Evolutionary conservation across 2,888 invertebrate genomes (phyloP).

Genomic region (Chloroclystis v-ata): DNA sequence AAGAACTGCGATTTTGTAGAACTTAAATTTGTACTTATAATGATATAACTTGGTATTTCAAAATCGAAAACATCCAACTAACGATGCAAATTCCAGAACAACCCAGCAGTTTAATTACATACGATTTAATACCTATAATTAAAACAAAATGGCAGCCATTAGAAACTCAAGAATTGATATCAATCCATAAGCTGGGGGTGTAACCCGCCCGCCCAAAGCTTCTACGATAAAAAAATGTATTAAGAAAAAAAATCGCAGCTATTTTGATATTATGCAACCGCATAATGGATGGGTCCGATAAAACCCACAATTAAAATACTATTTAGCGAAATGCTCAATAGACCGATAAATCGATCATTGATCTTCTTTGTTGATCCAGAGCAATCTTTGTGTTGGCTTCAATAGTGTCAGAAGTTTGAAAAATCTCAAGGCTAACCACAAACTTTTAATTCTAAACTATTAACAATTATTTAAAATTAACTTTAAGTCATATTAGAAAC

Average conservation of each 20-base stretch:
- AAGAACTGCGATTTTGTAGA: too few species aligned
- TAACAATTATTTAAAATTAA: too few species aligned
- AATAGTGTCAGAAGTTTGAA: constrained; percentile 11
- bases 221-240: constrained; percentile 28
- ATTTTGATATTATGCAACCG: constrained; percentile 69
- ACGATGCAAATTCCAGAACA: constrained; percentile 15
- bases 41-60: neutral
- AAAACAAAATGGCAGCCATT: constrained; percentile 49
- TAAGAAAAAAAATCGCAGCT: constrained; percentile 36
- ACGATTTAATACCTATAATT: constrained; percentile 55
- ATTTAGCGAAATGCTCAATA: constrained; percentile 59
- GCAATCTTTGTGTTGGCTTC: constrained; percentile 6
- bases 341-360: constrained; percentile 56
- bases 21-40: too few species aligned
- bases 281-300: constrained; percentile 55
- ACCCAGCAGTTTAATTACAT: constrained; percentile 44
- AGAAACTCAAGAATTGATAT: constrained; percentile 54
- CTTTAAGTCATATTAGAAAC: too few species aligned
- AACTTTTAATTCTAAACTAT: neutral
- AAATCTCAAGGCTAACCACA: constrained; percentile 3
- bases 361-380: constrained; percentile 32
- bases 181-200: constrained; percentile 51
- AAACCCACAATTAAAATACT: constrained; percentile 63
- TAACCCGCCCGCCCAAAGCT: constrained; percentile 45
- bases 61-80: neutral